Percentiles rank a stretch among this genome's conserved stretches.
Evolutionary conservation across 2,888 invertebrate genomes (phyloP).

Genomic region (Leptopilina syphax): DNA sequence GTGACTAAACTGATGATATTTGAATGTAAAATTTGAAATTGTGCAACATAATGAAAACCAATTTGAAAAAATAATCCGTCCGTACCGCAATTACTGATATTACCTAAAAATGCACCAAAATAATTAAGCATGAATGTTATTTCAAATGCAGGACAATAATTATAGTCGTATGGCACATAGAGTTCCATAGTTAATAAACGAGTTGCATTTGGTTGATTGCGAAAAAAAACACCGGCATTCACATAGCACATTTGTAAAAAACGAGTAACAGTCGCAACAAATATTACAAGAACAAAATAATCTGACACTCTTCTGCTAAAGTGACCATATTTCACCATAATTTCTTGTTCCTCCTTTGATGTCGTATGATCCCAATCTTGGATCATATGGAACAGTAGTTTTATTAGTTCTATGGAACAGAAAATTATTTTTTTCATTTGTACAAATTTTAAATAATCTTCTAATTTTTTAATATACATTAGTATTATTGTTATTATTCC

Average conservation of each 20-base stretch:
- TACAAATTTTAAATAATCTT: no score
- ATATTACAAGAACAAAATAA: neutral
- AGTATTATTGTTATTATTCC: no score
- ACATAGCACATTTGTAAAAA: conserved; percentile 6
- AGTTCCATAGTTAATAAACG: neutral
- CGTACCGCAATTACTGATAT: neutral
- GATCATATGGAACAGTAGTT: neutral
- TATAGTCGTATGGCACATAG: neutral
- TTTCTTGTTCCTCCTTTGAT: neutral
- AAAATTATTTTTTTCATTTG: neutral
- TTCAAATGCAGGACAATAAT: neutral
- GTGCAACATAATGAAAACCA: conserved; percentile 1
- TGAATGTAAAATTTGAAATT: conserved; percentile 1
- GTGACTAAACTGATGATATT: neutral
- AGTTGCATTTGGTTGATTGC: neutral
- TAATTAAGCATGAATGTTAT: neutral
- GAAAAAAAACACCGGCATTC: neutral
- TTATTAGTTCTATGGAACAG: neutral
- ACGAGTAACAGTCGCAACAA: neutral
- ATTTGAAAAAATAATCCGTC: conserved; percentile 4
- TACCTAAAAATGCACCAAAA: neutral
- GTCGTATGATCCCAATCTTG: neutral
- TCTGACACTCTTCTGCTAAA: neutral
- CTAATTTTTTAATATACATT: no score
- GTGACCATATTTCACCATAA: neutral